Conservation (phyloP, 2,797 vertebrate genomes). For the Pangasius sanitwongsei region DNA sequence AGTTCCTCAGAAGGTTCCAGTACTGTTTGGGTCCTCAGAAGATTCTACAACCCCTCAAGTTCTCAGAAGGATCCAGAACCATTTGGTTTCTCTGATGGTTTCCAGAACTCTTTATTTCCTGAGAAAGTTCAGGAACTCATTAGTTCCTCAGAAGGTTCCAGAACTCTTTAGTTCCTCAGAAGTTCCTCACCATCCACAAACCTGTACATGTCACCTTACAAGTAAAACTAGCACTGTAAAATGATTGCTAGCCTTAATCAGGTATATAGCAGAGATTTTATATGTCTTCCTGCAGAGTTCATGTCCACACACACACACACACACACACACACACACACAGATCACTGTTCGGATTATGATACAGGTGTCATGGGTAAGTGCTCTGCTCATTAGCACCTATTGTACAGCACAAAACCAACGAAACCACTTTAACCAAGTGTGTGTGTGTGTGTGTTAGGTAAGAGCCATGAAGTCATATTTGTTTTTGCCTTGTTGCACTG, state of each 20-base stretch:
- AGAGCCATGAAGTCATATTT: background rate
- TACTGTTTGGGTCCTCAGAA: background rate
- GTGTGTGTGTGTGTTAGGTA: background rate
- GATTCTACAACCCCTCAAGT: background rate
- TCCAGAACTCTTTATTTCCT: background rate
- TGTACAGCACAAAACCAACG: background rate
- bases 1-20: background rate
- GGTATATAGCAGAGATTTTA: background rate
- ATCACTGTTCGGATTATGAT: constrained; percentile 19
- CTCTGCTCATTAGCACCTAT: constrained; percentile 20
- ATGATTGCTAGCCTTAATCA: background rate
- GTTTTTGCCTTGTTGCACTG: background rate
- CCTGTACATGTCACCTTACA: background rate
- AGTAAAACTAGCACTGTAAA: background rate
- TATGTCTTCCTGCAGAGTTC: background rate
- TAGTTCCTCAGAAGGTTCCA: background rate
- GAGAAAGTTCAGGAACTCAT: background rate
- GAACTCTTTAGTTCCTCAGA: background rate
- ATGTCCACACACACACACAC: background rate
- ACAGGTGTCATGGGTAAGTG: constrained; percentile 1
- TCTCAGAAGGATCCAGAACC: background rate
- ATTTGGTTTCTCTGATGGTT: background rate
- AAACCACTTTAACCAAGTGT: background rate
- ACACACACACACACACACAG: background rate
- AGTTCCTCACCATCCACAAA: background rate